Evolutionary conservation across 2,888 invertebrate genomes (phyloP).

Genomic region (Rhabditoides inermis): DNA sequence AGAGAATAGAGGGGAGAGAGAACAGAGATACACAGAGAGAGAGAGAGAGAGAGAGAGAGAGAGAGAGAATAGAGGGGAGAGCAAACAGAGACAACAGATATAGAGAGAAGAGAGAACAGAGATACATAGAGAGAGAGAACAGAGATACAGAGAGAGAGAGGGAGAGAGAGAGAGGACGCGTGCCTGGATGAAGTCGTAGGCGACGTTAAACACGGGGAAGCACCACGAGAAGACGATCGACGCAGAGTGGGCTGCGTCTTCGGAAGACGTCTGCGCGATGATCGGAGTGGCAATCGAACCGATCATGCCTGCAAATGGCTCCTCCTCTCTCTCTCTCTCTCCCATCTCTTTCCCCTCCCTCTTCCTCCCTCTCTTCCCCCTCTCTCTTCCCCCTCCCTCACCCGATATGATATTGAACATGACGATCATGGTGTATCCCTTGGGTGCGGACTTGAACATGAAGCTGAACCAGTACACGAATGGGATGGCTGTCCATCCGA

Average conservation of each 20-base stretch:
- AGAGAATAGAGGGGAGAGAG: not conserved
- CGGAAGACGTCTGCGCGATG: conserved; percentile 26
- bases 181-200: conserved; percentile 20
- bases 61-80: not conserved
- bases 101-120: too few relatives aligned
- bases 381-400: not conserved
- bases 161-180: not conserved
- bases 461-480: conserved; percentile 43
- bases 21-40: not conserved
- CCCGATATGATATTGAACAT: conserved; percentile 41
- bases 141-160: too few relatives aligned
- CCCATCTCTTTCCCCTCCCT: conserved; percentile 3
- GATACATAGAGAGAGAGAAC: not conserved
- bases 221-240: conserved; percentile 21
- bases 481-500: conserved; percentile 41
- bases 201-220: conserved; percentile 24
- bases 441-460: conserved; percentile 40
- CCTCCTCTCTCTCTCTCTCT: not conserved
- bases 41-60: not conserved
- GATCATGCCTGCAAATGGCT: conserved; percentile 32
- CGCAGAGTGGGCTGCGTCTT: conserved; percentile 15
- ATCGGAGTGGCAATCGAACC: conserved; percentile 45
- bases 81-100: not conserved
- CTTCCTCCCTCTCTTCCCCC: not conserved
- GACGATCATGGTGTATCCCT: conserved; percentile 42